A percentile compares a stretch with the other conserved stretches of the same genome.
Evolutionary conservation across 2,113 vertebrate genomes (phyloP).

Genomic region (Bolborhynchus lineola): DNA sequence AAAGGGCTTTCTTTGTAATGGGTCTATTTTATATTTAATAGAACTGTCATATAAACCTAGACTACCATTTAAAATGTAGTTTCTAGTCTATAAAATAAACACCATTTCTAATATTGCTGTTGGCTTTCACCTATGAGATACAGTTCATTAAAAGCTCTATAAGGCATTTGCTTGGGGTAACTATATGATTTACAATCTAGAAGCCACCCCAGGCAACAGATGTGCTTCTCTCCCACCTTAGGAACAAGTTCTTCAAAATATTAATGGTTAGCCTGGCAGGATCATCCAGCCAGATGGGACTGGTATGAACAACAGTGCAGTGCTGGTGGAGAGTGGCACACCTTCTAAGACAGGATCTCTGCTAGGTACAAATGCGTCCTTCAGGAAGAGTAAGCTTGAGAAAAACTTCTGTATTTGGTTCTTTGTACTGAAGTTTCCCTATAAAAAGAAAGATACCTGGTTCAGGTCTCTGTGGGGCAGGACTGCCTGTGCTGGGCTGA

Average conservation of each 20-base stretch:
- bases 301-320: not conserved
- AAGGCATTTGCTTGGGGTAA: constrained; percentile 23
- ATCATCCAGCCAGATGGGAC: not conserved
- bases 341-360: not conserved
- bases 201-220: not conserved
- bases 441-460: not conserved
- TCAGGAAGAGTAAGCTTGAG: not conserved
- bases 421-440: not conserved
- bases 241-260: not conserved
- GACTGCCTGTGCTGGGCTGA: not conserved
- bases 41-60: constrained; percentile 81
- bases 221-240: not conserved
- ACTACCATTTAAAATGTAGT: constrained; percentile 79
- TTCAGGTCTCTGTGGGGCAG: not conserved
- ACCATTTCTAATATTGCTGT: constrained; percentile 78
- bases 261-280: not conserved
- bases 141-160: constrained; percentile 65
- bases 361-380: not conserved
- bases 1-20: constrained; percentile 75
- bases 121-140: constrained; percentile 70
- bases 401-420: not conserved
- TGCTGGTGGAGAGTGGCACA: not conserved
- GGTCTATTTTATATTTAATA: constrained; percentile 82
- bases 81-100: constrained; percentile 80
- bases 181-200: constrained; percentile 35